Evolutionary conservation across 2,888 invertebrate genomes (phyloP).

Genomic region (Synergus umbraculus): DNA sequence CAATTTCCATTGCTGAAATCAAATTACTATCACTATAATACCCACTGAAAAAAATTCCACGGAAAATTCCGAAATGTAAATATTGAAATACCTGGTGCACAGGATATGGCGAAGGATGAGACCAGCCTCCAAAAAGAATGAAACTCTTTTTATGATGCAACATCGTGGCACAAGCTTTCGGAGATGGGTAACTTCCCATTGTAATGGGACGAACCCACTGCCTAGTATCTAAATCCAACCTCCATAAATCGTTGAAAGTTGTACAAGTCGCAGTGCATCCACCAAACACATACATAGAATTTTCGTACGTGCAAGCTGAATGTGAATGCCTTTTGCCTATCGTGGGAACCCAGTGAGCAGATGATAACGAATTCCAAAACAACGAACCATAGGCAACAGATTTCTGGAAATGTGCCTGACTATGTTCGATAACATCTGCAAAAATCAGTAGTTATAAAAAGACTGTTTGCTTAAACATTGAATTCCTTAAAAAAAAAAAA

Average conservation of each 20-base stretch:
- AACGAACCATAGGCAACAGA: slow-evolving; percentile 88
- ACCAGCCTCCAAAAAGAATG: slow-evolving; percentile 96
- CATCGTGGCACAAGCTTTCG: slow-evolving; percentile 96
- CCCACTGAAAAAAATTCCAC: neutral
- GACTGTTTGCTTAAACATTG: neutral
- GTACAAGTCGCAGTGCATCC: slow-evolving; percentile 96
- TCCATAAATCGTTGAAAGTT: slow-evolving; percentile 98
- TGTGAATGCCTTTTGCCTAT: slow-evolving; percentile 96
- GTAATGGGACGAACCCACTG: slow-evolving; percentile 91
- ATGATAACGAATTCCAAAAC: slow-evolving; percentile 84
- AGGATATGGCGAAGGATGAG: slow-evolving; percentile 92
- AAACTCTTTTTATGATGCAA: slow-evolving; percentile 91
- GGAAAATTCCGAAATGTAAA: neutral
- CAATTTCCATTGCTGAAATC: slow-evolving; percentile 84
- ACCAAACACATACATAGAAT: slow-evolving; percentile 96
- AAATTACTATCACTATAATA: neutral
- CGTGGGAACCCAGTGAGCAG: slow-evolving; percentile 82
- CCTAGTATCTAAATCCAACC: slow-evolving; percentile 90
- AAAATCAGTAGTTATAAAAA: slow-evolving; percentile 51
- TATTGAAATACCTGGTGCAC: slow-evolving; percentile 83
- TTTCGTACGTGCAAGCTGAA: slow-evolving; percentile 89
- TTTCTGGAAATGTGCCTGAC: slow-evolving; percentile 85
- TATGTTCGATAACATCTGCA: slow-evolving; percentile 88
- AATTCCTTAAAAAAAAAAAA: no score
- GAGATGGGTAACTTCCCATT: slow-evolving; percentile 94